phyloP scores from a whole-genome alignment of 2,888 invertebrate genomes.

The Folsomia candida region DNA sequence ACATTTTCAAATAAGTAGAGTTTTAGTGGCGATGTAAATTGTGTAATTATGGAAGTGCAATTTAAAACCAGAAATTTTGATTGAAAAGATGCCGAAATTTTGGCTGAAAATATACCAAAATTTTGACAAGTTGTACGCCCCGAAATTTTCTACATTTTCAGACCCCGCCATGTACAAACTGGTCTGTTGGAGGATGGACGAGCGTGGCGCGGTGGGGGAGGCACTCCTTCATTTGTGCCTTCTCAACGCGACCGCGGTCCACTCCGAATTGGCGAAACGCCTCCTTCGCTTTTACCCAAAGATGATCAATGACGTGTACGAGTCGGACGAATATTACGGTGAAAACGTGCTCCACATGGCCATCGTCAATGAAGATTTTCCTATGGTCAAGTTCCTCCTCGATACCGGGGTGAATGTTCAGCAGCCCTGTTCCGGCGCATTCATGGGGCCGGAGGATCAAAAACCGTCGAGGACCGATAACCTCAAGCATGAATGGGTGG shows the following conservation, averaged over 20 bases:
- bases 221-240: slow-evolving; percentile 81
- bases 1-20: too few relatives aligned
- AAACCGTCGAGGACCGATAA: slow-evolving; percentile 83
- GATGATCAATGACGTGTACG: slow-evolving; percentile 92
- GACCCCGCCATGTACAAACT: slow-evolving; percentile 67
- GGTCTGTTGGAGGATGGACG: slow-evolving; percentile 87
- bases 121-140: too few relatives aligned
- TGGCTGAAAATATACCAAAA: too few relatives aligned
- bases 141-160: too few relatives aligned
- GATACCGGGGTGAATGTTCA: slow-evolving; percentile 88
- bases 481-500: slow-evolving; percentile 87
- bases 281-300: slow-evolving; percentile 89
- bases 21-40: too few relatives aligned
- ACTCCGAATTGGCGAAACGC: slow-evolving; percentile 90
- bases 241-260: slow-evolving; percentile 82
- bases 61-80: too few relatives aligned
- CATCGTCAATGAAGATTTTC: slow-evolving; percentile 96
- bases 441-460: slow-evolving; percentile 98
- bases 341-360: slow-evolving; percentile 95
- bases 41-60: too few relatives aligned
- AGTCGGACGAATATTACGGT: slow-evolving; percentile 95
- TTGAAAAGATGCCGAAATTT: too few relatives aligned
- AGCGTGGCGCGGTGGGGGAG: slow-evolving; percentile 94
- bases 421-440: slow-evolving; percentile 90
- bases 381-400: slow-evolving; percentile 92